These are phyloP conservation scores for Myopa tessellatipennis DNA, from an alignment of 2,888 invertebrate genomes.

Conservation along the genomic window DNA sequence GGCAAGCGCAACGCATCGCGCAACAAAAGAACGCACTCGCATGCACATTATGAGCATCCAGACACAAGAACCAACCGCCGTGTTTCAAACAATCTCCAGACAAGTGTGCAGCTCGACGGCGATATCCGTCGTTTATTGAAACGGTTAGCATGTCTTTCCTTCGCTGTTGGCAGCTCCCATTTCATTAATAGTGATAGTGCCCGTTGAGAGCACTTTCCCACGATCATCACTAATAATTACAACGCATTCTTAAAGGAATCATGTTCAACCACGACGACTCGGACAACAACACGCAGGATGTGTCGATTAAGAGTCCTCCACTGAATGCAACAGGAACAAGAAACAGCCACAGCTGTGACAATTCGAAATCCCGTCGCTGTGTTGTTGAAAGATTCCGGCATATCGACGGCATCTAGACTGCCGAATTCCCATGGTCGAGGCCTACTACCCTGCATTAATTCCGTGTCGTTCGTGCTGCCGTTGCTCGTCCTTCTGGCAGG, in stretches of 20 bases:
- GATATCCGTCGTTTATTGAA: constrained; percentile 10
- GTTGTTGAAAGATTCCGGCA: constrained; percentile 12
- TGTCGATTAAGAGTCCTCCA: constrained; percentile 39
- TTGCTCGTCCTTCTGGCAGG: constrained; percentile 57
- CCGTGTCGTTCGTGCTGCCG: constrained; percentile 39
- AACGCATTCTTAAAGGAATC: not conserved
- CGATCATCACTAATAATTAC: constrained; percentile 15
- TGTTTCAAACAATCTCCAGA: not conserved
- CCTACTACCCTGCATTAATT: constrained; percentile 41
- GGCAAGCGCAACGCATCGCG: constrained; percentile 48
- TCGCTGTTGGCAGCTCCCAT: not conserved
- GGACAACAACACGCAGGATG: constrained; percentile 37
- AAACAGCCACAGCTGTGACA: constrained; percentile 50
- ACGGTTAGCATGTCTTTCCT: constrained; percentile 17
- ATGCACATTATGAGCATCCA: constrained; percentile 29
- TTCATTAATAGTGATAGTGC: constrained; percentile 17
- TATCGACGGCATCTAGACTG: constrained; percentile 46
- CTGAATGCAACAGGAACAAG: constrained; percentile 33
- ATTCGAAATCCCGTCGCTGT: constrained; percentile 21
- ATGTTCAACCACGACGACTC: not conserved
- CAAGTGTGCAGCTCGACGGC: constrained; percentile 16
- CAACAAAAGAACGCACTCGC: constrained; percentile 42
- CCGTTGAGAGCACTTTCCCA: constrained; percentile 17
- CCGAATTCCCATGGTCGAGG: constrained; percentile 57
- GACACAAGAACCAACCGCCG: not conserved